Base-by-base conservation (phyloP, 2,888 invertebrate species). In the Deladenus siricidicola region DNA sequence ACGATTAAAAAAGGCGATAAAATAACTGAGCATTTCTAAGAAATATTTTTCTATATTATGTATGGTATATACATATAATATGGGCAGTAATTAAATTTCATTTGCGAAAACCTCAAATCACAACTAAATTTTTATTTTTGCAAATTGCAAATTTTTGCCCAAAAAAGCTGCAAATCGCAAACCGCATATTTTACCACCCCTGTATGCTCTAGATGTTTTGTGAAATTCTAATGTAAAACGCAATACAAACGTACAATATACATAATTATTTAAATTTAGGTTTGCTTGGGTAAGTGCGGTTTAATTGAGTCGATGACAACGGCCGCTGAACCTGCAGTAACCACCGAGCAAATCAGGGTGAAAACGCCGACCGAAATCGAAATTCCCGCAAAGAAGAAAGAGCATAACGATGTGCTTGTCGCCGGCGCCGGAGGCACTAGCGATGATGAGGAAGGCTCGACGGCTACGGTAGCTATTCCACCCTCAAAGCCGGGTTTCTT, bases 261-360 rank as follows among this genome's bases (percentile, higher is more conserved):
- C n/a, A 44, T 6, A 49, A 19, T 58, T 53, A n/a, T 49, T 34
- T 30, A n/a, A n/a, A n/a, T n/a, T n/a, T n/a, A 61, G 61, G 49
- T 64, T 39, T 64, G 64, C 50, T 56, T 64, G 17, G 65, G 59
- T 6, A 58, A 64, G 43, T 64, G 64, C 45, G 59, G 59, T 29
- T 10, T 51, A 34, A 51, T 51, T 34, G 47, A 21, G 8, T 21
- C 47, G n/a, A 47, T 58, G 3, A 28, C 28, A 58, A 61, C 47
- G 19, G 50, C 42, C 30, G 39, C 43, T 4, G 26, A 26, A n/a
- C 23, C 39, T 1, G 51, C 17, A 19, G 8, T 26, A 24, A 24
- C 30, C 14, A 29, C 17, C 19, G 28, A 44, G 19, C 23, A 14
- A 6, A 55, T 29, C 26, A 30, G 34, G 30, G 47, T 24, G 17